Conservation (phyloP, 2,797 vertebrate genomes). For the Limosa lapponica region DNA sequence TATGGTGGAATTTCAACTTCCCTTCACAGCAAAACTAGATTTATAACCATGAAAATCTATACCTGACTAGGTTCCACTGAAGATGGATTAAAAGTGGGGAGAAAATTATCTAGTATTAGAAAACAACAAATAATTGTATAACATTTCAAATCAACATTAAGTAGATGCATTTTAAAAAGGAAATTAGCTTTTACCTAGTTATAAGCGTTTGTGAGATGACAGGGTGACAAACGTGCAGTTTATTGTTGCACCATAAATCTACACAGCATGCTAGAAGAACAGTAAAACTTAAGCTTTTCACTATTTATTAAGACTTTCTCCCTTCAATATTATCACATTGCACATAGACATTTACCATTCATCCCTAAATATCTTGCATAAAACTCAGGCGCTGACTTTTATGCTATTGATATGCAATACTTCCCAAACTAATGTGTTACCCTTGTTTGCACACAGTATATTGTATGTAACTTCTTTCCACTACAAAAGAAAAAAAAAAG, state of each 20-base stretch:
- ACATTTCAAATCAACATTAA: slow-evolving; percentile 6
- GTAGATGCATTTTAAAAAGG: neutral
- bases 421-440: neutral
- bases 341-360: neutral
- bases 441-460: neutral
- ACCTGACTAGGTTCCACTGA: neutral
- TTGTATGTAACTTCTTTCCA: neutral
- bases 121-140: neutral
- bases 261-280: neutral
- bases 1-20: slow-evolving; percentile 12
- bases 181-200: neutral
- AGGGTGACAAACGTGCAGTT: neutral
- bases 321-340: neutral
- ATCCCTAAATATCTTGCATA: neutral
- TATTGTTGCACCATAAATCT: neutral
- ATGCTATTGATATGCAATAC: neutral
- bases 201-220: neutral
- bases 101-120: neutral
- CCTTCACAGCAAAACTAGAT: slow-evolving; percentile 41
- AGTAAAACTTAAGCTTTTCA: neutral
- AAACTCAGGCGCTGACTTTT: neutral
- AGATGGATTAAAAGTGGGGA: neutral
- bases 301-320: neutral
- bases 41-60: neutral
- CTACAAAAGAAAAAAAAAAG: neutral